phyloP scores from a whole-genome alignment of 1,140 invertebrate genomes.

The Phortica variegata region DNA sequence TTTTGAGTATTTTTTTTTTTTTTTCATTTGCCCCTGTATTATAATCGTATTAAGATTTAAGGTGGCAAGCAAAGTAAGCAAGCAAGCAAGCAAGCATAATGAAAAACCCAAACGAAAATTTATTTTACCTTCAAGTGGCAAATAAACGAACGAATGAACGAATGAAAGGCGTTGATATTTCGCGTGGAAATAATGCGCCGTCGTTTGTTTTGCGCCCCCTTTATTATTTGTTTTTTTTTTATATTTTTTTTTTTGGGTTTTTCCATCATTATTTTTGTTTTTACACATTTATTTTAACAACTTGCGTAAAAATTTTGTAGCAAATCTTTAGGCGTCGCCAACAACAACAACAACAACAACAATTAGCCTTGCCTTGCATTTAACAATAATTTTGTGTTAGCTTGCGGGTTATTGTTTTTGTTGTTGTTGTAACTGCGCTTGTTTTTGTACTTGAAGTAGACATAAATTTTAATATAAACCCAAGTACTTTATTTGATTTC shows the following conservation, averaged over 20 bases:
- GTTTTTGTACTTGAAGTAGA: conserved; percentile 16
- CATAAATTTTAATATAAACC: too few relatives aligned
- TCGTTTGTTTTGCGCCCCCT: too few relatives aligned
- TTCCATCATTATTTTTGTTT: background rate
- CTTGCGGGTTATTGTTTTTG: too few relatives aligned
- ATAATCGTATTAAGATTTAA: conserved; percentile 55
- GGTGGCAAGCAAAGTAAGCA: conserved; percentile 35
- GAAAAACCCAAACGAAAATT: too few relatives aligned
- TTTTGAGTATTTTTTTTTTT: conserved; percentile 29
- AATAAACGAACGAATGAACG: background rate
- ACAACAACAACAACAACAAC: conserved; percentile 27
- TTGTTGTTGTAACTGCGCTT: too few relatives aligned
- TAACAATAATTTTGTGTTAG: too few relatives aligned
- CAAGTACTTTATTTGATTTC: conserved; percentile 48
- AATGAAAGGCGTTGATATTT: conserved; percentile 33
- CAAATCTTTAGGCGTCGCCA: too few relatives aligned
- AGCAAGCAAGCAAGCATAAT: background rate
- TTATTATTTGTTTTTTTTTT: too few relatives aligned
- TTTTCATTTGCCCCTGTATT: conserved; percentile 29
- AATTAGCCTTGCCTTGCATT: too few relatives aligned
- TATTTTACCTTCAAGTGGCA: too few relatives aligned
- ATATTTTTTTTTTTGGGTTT: conserved; percentile 40
- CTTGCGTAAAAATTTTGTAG: conserved; percentile 45
- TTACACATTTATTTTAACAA: conserved; percentile 14
- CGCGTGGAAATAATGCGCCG: conserved; percentile 53